Base-by-base conservation (phyloP, 2,888 invertebrate genomes). In the Troides aeacus region DNA sequence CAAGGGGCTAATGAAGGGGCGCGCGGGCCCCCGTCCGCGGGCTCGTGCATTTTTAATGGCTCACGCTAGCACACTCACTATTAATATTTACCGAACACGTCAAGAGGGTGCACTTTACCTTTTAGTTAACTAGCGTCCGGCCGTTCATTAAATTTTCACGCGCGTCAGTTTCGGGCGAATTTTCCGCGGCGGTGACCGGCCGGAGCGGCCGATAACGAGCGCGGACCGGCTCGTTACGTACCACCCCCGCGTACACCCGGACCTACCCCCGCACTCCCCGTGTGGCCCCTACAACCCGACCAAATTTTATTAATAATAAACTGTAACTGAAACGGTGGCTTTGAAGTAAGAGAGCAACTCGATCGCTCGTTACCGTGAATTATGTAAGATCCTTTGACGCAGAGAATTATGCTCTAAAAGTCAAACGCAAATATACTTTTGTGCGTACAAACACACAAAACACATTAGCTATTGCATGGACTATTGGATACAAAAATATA, bases 61-160 rank as follows among this genome's bases (percentile, higher is more conserved):
- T 81, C 89, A 89, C 89, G 90, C 89, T 87, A 88, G 87, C 88
- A 87, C 83, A 89, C 88, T 89, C 91, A 88, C 91, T 92, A 91
- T 92, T 91, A 92, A 92, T 92, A 92, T 92, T 92, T 90, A 90
- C 90, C 92, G 91, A 91, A 90, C 91, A 91, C 92, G 92, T 92
- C 91, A 92, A 92, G 92, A 92, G 92, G 92, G 92, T 91, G 92
- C 92, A 92, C 91, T 92, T 92, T 92, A 92, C 92, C 92, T 92
- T 92, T 92, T 92, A 92, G 92, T 91, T 91, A 92, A 92, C 92
- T 92, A 92, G 90, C 92, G 92, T 91, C 92, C 92, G 90, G 91
- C 89, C 89, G 92, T 92, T 92, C 92, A 92, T 92, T 92, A 92
- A 92, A 92, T 92, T 92, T 92, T 92, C 92, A 92, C 92, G 92